Evolutionary conservation across 1,140 invertebrate genomes (phyloP).

Genomic region (Hyposmocoma kahamanoa): DNA sequence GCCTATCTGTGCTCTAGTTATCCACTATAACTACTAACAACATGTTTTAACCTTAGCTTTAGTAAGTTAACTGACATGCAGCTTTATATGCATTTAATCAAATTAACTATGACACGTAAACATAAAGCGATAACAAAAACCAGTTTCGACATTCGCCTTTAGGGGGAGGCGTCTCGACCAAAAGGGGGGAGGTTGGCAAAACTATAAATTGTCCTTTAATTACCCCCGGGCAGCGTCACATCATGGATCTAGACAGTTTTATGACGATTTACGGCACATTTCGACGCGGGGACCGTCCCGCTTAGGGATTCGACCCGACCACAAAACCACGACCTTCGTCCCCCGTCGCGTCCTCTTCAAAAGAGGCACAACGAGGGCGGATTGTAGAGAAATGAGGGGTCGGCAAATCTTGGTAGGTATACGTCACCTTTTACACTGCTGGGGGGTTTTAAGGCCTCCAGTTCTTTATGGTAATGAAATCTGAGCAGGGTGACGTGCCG

Average conservation of each 20-base stretch:
- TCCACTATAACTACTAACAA: too few relatives aligned
- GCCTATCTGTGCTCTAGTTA: too few relatives aligned
- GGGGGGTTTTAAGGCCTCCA: slow-evolving; percentile 69
- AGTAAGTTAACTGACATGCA: too few relatives aligned
- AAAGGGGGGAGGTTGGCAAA: slow-evolving; percentile 54
- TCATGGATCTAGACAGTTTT: slow-evolving; percentile 80
- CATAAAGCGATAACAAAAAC: slow-evolving; percentile 4
- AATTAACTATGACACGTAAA: too few relatives aligned
- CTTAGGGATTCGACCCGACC: slow-evolving; percentile 56
- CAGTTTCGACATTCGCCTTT: slow-evolving; percentile 44
- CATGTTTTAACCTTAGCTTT: too few relatives aligned
- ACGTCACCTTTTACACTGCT: slow-evolving; percentile 69
- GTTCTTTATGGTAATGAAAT: slow-evolving; percentile 74
- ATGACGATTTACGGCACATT: slow-evolving; percentile 81
- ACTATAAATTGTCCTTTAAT: slow-evolving; percentile 81
- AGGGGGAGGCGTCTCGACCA: slow-evolving; percentile 30
- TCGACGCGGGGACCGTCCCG: slow-evolving; percentile 71
- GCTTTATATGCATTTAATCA: too few relatives aligned
- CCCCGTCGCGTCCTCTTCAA: slow-evolving; percentile 7
- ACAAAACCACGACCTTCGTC: slow-evolving; percentile 29
- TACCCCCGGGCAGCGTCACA: slow-evolving; percentile 79
- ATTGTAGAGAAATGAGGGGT: slow-evolving; percentile 14
- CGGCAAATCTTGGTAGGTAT: slow-evolving; percentile 36
- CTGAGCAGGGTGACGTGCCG: slow-evolving; percentile 69
- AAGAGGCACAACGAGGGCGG: slow-evolving; percentile 11